Evolutionary conservation across 2,888 invertebrate genomes (phyloP).

Genomic region (Listrodromus nycthemerus): DNA sequence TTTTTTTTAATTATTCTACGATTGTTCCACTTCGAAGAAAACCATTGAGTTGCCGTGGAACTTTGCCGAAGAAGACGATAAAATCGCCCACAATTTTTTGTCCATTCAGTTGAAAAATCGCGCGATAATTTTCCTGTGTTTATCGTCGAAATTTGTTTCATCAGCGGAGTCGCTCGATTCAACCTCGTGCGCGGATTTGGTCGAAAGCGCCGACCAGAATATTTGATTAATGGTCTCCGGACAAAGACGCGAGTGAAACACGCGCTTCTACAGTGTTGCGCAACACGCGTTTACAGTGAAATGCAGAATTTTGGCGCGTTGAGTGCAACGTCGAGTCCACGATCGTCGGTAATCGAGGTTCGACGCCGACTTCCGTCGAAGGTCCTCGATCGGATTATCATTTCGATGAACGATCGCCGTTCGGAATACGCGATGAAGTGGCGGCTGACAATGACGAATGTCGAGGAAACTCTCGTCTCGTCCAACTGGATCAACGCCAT

Average conservation of each 20-base stretch:
- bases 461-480: slow-evolving; percentile 37
- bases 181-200: too few relatives aligned
- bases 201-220: neutral
- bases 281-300: slow-evolving; percentile 12
- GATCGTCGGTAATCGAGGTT: neutral
- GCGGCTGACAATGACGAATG: slow-evolving; percentile 42
- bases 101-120: neutral
- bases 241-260: slow-evolving; percentile 9
- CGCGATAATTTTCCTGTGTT: neutral
- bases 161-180: neutral
- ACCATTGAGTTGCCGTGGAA: neutral
- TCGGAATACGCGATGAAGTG: slow-evolving; percentile 47
- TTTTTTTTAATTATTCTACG: too few relatives aligned
- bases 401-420: slow-evolving; percentile 13
- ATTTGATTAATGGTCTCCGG: neutral
- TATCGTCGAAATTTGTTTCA: neutral
- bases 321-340: too few relatives aligned
- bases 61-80: neutral
- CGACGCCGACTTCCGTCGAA: neutral
- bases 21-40: too few relatives aligned
- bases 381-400: neutral
- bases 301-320: neutral
- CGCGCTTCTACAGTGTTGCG: slow-evolving; percentile 5
- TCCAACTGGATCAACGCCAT: slow-evolving; percentile 48
- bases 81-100: neutral